Conservation (phyloP, 1,140 invertebrate species). For the Temnothorax longispinosus region DNA sequence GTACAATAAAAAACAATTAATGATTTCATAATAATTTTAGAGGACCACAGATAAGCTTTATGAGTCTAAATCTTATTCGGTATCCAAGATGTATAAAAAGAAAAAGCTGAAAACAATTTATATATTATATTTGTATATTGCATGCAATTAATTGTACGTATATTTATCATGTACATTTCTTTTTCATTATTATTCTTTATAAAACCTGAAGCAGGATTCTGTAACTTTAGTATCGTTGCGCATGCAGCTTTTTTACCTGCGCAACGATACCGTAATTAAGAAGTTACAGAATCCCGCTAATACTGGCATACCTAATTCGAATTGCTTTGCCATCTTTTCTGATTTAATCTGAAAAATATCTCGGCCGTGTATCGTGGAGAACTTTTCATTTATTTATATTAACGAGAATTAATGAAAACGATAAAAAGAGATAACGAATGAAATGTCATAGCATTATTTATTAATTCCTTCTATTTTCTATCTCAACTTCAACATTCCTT, state of each 20-base stretch:
- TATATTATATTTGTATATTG: background rate
- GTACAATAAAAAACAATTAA: conserved; percentile 25
- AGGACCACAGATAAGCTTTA: background rate
- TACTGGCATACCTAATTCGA: too few relatives aligned
- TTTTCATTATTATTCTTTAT: too few relatives aligned
- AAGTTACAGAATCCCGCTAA: too few relatives aligned
- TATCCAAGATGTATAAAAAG: background rate
- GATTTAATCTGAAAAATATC: too few relatives aligned
- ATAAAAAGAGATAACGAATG: background rate
- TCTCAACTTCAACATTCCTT: background rate
- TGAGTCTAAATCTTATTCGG: background rate
- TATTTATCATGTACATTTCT: too few relatives aligned
- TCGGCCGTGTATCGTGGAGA: too few relatives aligned
- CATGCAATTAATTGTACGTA: background rate
- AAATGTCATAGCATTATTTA: too few relatives aligned
- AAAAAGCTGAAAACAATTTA: background rate
- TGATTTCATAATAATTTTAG: background rate
- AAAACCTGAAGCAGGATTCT: too few relatives aligned
- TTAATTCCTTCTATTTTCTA: background rate
- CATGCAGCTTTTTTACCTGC: too few relatives aligned
- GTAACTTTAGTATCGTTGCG: too few relatives aligned
- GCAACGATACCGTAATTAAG: too few relatives aligned
- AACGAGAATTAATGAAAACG: background rate
- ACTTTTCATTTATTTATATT: background rate
- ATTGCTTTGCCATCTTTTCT: too few relatives aligned